A percentile compares a stretch with the other conserved stretches of the same genome.
Conservation (phyloP, 2,888 invertebrate species). For the Pilophorus perplexus region DNA sequence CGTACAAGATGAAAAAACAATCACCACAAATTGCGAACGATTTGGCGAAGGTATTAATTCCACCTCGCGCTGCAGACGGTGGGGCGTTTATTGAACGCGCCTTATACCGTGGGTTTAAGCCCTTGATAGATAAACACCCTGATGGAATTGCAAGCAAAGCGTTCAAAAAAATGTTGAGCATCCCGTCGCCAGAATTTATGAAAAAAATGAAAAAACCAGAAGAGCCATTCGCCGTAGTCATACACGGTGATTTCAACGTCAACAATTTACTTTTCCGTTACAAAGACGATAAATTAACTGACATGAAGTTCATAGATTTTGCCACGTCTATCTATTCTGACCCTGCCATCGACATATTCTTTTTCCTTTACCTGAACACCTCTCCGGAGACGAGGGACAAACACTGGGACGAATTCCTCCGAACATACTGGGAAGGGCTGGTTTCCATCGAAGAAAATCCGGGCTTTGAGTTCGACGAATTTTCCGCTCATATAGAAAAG, state of each 20-base stretch:
- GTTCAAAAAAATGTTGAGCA: too few relatives aligned
- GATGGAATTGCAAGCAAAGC: slow-evolving; percentile 1
- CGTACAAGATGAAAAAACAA: slow-evolving; percentile 45
- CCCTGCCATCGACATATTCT: slow-evolving; percentile 52
- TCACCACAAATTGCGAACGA: too few relatives aligned
- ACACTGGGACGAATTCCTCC: slow-evolving; percentile 49
- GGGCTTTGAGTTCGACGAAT: slow-evolving; percentile 33
- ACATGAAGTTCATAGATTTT: slow-evolving; percentile 52
- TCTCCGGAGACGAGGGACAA: slow-evolving; percentile 49
- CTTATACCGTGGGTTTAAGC: not conserved
- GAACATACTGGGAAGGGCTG: slow-evolving; percentile 49
- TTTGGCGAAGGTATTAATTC: not conserved
- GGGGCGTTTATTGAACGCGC: not conserved
- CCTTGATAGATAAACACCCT: not conserved
- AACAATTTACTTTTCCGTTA: slow-evolving; percentile 53
- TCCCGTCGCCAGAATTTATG: too few relatives aligned
- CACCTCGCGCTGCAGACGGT: not conserved
- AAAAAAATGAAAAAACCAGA: slow-evolving; percentile 8
- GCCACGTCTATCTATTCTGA: slow-evolving; percentile 51
- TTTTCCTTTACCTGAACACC: slow-evolving; percentile 52
- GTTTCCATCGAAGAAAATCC: slow-evolving; percentile 14
- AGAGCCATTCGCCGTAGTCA: slow-evolving; percentile 50
- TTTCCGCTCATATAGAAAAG: slow-evolving; percentile 25
- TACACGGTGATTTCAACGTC: slow-evolving; percentile 53
- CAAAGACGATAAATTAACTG: slow-evolving; percentile 45